Evolutionary conservation across 1,140 invertebrate genomes (phyloP), one percentile per base, ranked within the genome.

Genomic region (Drosophila murphyi): DNA sequence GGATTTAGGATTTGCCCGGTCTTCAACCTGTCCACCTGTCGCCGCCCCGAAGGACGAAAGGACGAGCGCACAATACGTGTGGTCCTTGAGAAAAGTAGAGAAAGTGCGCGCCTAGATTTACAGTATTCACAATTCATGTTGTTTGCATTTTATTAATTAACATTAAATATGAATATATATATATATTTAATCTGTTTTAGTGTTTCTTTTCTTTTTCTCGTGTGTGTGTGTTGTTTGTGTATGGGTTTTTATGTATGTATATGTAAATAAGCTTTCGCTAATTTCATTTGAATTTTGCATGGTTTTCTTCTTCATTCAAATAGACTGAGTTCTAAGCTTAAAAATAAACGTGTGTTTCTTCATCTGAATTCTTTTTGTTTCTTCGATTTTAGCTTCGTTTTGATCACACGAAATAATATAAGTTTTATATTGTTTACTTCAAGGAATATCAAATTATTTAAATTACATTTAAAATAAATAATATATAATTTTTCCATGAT

Each of bases 381-480:
- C 35, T 62, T 65, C 10, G 32, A 48, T 63, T 80, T n/a, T 52
- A 45, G 54, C 65, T 39, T 76, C 32, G 39, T 56, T 52, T 12
- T 51, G 45, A 35, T 76, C 59, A 67, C 54, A 64, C 67, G n/a
- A 64, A 76, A 65, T 51, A 65, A 71, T 76, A 65, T 57, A 56
- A n/a, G 10, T 43, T 43, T 72, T 82, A 63, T 70, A 67, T 75
- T 67, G 32, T 61, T 74, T 70, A 63, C 65, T 80, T 81, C 77
- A 88, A 67, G 68, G 63, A 80, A 74, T 72, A 87, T 82, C 48
- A 89, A 80, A 78, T 78, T 70, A 67, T 81, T 70, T 61, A 73
- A 74, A 63, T 63, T 71, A 69, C 67, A 71, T 68, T 82, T 80
- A 80, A 89, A 89, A 88, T 88, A 89, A 89, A 88, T 88, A 89